Conservation (phyloP, 2,113 vertebrate species). For the Donacobius atricapilla region DNA sequence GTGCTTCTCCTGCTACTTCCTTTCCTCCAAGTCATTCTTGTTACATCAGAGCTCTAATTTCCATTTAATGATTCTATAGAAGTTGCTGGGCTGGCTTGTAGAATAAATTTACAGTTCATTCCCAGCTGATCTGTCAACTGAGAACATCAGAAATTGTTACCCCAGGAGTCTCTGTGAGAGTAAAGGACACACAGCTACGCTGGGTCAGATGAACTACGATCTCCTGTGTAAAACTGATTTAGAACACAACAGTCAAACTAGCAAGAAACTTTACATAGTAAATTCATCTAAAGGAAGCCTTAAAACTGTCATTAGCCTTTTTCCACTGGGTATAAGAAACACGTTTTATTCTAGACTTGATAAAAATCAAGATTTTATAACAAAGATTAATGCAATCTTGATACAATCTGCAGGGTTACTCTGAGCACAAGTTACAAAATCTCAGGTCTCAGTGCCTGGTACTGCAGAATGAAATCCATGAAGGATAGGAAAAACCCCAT, state of each 20-base stretch:
- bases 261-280: neutral
- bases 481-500: neutral
- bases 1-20: neutral
- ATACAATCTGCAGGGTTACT: neutral
- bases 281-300: neutral
- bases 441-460: neutral
- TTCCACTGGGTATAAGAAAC: neutral
- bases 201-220: neutral
- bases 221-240: neutral
- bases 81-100: neutral
- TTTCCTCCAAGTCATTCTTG: neutral
- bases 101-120: neutral
- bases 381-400: neutral
- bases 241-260: neutral
- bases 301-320: neutral
- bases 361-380: neutral
- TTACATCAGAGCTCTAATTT: neutral
- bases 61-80: neutral
- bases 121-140: neutral
- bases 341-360: neutral
- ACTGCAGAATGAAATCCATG: neutral
- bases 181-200: neutral
- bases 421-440: neutral
- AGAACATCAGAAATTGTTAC: neutral
- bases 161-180: neutral